These are phyloP conservation scores for Acipenser ruthenus DNA, from an alignment of 2,797 vertebrate species.

Conservation along the genomic window DNA sequence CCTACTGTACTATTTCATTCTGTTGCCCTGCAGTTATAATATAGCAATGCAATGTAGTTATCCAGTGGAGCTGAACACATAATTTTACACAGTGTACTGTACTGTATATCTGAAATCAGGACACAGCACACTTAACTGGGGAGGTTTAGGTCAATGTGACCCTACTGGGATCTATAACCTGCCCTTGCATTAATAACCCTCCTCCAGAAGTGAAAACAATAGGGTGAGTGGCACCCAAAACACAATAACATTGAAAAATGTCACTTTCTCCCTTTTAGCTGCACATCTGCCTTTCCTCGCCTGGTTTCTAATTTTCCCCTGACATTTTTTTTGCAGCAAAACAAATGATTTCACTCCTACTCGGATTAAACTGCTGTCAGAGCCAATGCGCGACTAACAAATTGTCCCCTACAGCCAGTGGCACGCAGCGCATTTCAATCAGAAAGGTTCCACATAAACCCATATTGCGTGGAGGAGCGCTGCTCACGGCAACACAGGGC, in stretches of 20 bases:
- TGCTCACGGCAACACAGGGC: neutral
- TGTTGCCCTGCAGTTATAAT: no score
- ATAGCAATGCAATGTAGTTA: no score
- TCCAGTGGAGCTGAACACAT: no score
- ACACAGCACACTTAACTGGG: no score
- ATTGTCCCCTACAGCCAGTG: slow-evolving; percentile 61
- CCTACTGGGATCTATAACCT: no score
- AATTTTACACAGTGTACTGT: no score
- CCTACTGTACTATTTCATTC: no score
- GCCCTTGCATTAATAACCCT: neutral
- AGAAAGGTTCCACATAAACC: slow-evolving; percentile 27
- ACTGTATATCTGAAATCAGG: no score
- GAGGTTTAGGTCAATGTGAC: no score
- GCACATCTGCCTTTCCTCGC: slow-evolving; percentile 33
- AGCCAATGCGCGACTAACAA: slow-evolving; percentile 63
- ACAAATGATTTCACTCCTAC: slow-evolving; percentile 71
- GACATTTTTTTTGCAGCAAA: slow-evolving; percentile 54
- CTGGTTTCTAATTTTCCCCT: slow-evolving; percentile 64
- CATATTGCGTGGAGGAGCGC: neutral
- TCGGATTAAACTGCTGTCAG: slow-evolving; percentile 77
- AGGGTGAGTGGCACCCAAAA: slow-evolving; percentile 6
- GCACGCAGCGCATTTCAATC: slow-evolving; percentile 66
- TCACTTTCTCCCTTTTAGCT: slow-evolving; percentile 18
- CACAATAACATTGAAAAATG: no score
- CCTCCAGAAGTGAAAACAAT: neutral